Base-by-base conservation (phyloP, 2,888 invertebrate genomes). In the Orthosia incerta region DNA sequence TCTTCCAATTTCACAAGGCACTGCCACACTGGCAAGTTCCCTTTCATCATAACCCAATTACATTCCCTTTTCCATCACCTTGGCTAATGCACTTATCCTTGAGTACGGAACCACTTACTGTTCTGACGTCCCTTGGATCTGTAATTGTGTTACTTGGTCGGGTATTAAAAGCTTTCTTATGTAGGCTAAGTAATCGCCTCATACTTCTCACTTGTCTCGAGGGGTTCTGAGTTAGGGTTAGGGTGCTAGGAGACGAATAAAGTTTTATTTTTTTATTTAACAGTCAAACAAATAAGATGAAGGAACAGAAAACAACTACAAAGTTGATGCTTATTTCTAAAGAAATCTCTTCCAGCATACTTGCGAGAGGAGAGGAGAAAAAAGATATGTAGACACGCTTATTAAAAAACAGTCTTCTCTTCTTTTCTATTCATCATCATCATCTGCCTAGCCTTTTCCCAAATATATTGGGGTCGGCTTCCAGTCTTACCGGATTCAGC, bases 111-210 rank as follows among this genome's bases (percentile, higher is more conserved):
- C 76, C 88, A 88, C 89, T 91, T 87, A 87, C 83, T 70, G 66
- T 74, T 71, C 75, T 72, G 82, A 65, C 70, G 84, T 76, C 79
- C 70, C 81, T 79, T 68, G 85, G 75, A 83, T 82, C 80, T 74
- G 69, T 89, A 90, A 90, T 85, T 82, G 71, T 82, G 76, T 90
- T 90, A 87, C 84, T 64, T 80, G 48, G 79, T 76, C 76, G 84
- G 81, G 79, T 88, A 88, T 87, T 88, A 87, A 91, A 89, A 90
- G 91, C 88, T 87, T 90, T 90, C 80, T 80, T 82, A 73, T 87
- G 82, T 86, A 82, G 65, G 62, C 53, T 68, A 68, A 76, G 60
- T 80, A 63, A 71, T 26, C 16, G 46, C 45, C 48, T 55, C 79
- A 59, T 72, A 79, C 63, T 57, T n/a, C 23, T 18, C 48, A 51